Percentiles rank a stretch among this genome's conserved stretches.
Evolutionary conservation across 2,888 invertebrate species (phyloP).

Genomic region (Quadroppia sp.): DNA sequence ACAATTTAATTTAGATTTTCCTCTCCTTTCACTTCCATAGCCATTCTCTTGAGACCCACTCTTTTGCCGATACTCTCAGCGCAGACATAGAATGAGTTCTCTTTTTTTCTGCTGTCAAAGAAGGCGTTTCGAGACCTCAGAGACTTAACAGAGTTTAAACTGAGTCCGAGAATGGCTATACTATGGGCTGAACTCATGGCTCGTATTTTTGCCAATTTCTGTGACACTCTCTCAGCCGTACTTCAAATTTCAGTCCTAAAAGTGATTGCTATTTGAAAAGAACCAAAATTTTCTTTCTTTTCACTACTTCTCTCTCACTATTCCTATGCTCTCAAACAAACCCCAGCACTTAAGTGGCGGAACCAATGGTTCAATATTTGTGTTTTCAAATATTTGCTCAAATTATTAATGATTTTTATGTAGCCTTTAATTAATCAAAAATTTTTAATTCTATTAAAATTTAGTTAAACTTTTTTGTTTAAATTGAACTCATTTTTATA

Average conservation of each 20-base stretch:
- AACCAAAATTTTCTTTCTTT: slow-evolving; percentile 2
- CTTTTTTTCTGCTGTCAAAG: slow-evolving; percentile 16
- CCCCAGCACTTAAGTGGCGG: slow-evolving; percentile 3
- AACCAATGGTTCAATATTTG: background rate
- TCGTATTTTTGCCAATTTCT: slow-evolving; percentile 4
- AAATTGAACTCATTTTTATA: too few species aligned
- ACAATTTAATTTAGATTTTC: slow-evolving; percentile 31
- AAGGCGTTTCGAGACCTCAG: slow-evolving; percentile 20
- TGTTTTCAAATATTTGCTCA: slow-evolving; percentile 17
- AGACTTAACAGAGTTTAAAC: slow-evolving; percentile 26
- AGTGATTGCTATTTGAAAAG: slow-evolving; percentile 21
- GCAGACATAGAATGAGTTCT: slow-evolving; percentile 10
- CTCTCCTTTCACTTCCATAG: slow-evolving; percentile 3
- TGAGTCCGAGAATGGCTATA: slow-evolving; percentile 15
- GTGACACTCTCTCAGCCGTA: slow-evolving; percentile 3
- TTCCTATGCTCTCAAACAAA: background rate
- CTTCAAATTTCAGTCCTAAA: slow-evolving; percentile 33
- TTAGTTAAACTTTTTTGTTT: too few species aligned
- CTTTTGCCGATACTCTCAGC: background rate
- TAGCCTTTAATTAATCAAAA: background rate
- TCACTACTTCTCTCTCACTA: background rate
- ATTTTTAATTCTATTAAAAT: background rate
- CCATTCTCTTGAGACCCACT: slow-evolving; percentile 27
- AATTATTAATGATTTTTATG: background rate
- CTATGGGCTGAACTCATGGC: background rate